A percentile compares a stretch with the other conserved stretches of the same genome.
phyloP scores from a whole-genome alignment of 2,888 invertebrate genomes.

The Drosophila emarginata region DNA sequence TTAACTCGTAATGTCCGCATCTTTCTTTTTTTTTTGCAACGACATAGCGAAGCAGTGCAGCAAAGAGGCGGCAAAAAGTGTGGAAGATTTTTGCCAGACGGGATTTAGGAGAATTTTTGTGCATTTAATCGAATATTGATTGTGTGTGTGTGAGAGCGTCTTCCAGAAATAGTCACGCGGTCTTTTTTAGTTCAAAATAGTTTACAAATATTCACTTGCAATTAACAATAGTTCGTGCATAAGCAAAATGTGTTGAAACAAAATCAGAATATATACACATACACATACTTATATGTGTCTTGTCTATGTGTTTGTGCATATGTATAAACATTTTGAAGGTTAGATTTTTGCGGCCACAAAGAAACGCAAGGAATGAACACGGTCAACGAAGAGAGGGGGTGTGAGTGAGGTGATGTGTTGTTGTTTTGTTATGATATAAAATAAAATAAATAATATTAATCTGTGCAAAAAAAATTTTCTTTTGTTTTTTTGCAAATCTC shows the following conservation, averaged over 20 bases:
- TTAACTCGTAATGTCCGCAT: conserved; percentile 36
- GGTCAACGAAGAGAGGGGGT: conserved; percentile 13
- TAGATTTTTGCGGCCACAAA: conserved; percentile 62
- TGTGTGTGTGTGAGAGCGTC: conserved; percentile 32
- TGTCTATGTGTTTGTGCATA: conserved; percentile 7
- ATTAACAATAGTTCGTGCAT: conserved; percentile 13
- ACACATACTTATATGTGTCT: neutral
- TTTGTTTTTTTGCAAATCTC: conserved; percentile 51
- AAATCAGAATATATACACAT: conserved; percentile 28
- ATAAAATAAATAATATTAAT: conserved; percentile 70
- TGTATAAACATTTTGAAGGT: conserved; percentile 70
- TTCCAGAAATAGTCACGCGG: conserved; percentile 50
- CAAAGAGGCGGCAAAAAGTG: conserved; percentile 71
- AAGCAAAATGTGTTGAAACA: conserved; percentile 52
- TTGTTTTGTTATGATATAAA: conserved; percentile 59
- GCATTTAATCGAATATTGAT: conserved; percentile 52
- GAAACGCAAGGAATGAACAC: conserved; percentile 35
- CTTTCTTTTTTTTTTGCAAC: conserved; percentile 61
- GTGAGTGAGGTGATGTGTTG: conserved; percentile 15
- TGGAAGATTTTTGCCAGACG: conserved; percentile 51
- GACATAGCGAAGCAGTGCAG: conserved; percentile 72
- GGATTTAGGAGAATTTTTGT: conserved; percentile 29
- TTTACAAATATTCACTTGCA: conserved; percentile 9
- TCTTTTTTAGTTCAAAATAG: conserved; percentile 15
- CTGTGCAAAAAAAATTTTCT: conserved; percentile 57